Base-by-base conservation (phyloP, 2,888 invertebrate genomes). In the Venustoraphidia nigricollis region DNA sequence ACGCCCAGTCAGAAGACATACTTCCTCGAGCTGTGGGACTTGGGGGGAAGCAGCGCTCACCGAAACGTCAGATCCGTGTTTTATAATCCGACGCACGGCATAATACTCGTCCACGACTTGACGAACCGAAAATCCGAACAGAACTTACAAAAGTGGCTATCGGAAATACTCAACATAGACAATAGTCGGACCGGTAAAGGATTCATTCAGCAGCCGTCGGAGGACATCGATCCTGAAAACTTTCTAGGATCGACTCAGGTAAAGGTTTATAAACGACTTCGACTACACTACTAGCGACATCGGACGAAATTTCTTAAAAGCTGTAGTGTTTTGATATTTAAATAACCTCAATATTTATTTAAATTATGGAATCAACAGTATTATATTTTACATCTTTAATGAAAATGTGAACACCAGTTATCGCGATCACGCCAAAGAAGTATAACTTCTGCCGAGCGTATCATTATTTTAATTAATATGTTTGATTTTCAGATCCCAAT, bases 11-110 rank as follows among this genome's bases (percentile, higher is more conserved):
- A 96, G 63, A 84, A 83, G 58, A 83, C 88, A 6, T 94, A 83
- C 65, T 95, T 94, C 64, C 76, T 97, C 27, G 97, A 98, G 69
- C 72, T 97, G 36, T 98, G 96, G 88, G 98, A 98, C 64, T 81
- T 98, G 47, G 97, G 97, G 6, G 97, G 97, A 1, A 94, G 92
- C 53, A 81, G 87, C 53, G 88, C 83, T 58, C 97, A 98, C 64
- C 79, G 87, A 61, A 94, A 91, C 64, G 86, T 92, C n/a, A 75
- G 96, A 59, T 79, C 83, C 52, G 90, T 96, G 2, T 97, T 97
- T 67, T 96, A 96, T 67, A 84, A 88, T 60, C 86, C 90, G 35
- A 86, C 89, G 50, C 88, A 96, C 71, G 98, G 96, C 74, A 84
- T 96, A 36, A 91, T 98, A 57, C 72, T 98, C 52, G 95, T 97